Conservation (phyloP, 2,797 vertebrate species). For the Phoebastria nigripes region DNA sequence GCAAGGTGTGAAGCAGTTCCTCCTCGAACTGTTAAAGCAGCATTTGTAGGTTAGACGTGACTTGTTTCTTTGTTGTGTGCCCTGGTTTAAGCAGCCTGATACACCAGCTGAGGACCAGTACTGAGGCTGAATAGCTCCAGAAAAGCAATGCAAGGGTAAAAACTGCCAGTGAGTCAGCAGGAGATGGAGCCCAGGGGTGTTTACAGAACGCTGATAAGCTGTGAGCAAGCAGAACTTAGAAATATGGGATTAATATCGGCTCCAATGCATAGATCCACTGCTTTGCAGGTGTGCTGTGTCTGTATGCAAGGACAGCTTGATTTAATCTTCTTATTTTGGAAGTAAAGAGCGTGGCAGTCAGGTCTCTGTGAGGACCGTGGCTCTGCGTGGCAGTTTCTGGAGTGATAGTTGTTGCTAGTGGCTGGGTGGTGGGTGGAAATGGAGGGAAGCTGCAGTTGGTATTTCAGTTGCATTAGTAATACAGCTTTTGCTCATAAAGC, state of each 20-base stretch:
- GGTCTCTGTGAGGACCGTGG: background rate
- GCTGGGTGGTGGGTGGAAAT: background rate
- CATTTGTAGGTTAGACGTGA: rapidly evolving
- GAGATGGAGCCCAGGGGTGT: background rate
- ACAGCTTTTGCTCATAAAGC: background rate
- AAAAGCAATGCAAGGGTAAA: background rate
- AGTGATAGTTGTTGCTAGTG: too few species aligned
- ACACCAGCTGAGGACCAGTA: background rate
- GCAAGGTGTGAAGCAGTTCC: background rate
- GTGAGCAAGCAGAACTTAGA: background rate
- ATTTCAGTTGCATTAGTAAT: background rate
- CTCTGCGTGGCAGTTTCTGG: background rate
- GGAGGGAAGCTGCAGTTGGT: background rate
- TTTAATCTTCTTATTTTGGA: background rate
- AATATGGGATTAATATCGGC: background rate
- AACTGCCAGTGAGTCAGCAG: background rate
- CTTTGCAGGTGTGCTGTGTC: background rate
- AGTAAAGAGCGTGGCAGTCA: background rate
- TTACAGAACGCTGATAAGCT: background rate
- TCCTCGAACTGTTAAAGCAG: background rate
- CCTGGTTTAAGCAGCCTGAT: background rate
- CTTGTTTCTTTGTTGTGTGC: background rate
- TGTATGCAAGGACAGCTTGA: background rate
- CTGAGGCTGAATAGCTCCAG: background rate
- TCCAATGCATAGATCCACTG: background rate